These are phyloP conservation scores for Vulpes vulpes DNA, from an alignment of 2,113 vertebrate genomes.

Conservation along the genomic window DNA sequence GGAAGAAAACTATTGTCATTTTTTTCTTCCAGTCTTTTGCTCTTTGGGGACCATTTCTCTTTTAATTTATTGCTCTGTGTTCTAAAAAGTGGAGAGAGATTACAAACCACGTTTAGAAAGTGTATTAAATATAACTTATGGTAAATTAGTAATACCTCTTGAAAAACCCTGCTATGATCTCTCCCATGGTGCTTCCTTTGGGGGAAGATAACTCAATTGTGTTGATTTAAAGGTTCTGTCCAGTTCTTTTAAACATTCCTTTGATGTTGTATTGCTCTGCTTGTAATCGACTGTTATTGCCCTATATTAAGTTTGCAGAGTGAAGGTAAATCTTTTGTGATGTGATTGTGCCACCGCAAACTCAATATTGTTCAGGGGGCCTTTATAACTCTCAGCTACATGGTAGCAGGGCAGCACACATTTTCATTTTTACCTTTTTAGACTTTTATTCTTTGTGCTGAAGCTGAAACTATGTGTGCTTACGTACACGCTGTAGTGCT, in stretches of 20 bases:
- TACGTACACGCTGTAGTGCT: conserved; percentile 57
- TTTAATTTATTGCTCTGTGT: conserved; percentile 77
- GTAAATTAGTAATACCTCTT: conserved; percentile 88
- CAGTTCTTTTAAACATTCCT: conserved; percentile 93
- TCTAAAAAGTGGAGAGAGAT: conserved; percentile 72
- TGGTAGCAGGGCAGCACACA: conserved; percentile 90
- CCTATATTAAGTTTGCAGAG: conserved; percentile 95
- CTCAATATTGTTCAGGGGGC: conserved; percentile 93
- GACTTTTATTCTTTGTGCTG: conserved; percentile 85
- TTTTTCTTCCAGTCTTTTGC: not conserved
- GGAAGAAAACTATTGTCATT: not conserved
- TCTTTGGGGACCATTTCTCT: conserved; percentile 68
- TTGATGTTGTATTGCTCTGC: conserved; percentile 88
- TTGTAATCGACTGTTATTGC: conserved; percentile 99
- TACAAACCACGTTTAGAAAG: conserved; percentile 78
- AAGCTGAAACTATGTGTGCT: conserved; percentile 81
- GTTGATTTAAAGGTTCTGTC: conserved; percentile 93
- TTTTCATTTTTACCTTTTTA: conserved; percentile 99
- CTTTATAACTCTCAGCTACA: conserved; percentile 92
- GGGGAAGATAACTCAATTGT: conserved; percentile 89
- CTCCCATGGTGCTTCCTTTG: conserved; percentile 89
- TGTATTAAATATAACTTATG: conserved; percentile 86
- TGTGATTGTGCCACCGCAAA: conserved; percentile 95
- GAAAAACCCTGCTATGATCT: conserved; percentile 90
- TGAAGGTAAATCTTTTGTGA: conserved; percentile 97